These are phyloP conservation scores for Poecile montanus DNA, from an alignment of 2,797 vertebrate genomes.

Conservation along the genomic window DNA sequence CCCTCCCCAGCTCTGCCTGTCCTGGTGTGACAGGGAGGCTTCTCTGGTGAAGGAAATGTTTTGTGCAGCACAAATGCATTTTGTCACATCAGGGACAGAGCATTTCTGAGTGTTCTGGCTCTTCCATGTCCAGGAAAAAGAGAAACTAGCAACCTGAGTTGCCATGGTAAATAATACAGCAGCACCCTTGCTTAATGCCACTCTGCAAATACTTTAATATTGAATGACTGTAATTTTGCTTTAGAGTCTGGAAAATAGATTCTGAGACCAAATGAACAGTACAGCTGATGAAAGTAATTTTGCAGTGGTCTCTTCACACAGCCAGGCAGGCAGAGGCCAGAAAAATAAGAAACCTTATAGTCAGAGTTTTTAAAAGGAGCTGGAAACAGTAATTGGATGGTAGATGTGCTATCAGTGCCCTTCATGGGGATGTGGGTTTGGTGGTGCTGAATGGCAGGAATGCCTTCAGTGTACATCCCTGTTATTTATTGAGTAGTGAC, in stretches of 20 bases:
- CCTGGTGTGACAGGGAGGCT: neutral
- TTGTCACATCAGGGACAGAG: neutral
- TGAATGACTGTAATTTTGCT: slow-evolving; percentile 44
- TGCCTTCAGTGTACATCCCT: neutral
- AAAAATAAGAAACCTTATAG: neutral
- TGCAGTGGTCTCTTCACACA: neutral
- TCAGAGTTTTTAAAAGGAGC: neutral
- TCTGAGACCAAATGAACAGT: neutral
- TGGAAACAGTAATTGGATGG: neutral
- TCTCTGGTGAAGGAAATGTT: neutral
- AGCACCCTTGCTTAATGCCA: neutral
- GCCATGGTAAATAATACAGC: slow-evolving; percentile 35
- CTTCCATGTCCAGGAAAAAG: neutral
- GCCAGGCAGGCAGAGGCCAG: neutral
- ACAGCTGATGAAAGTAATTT: slow-evolving; percentile 24
- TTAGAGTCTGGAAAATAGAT: slow-evolving; percentile 26
- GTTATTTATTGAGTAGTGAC: slow-evolving; percentile 47
- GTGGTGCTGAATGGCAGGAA: neutral
- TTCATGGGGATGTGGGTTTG: slow-evolving; percentile 7
- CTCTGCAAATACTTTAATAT: slow-evolving; percentile 12
- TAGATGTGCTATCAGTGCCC: neutral
- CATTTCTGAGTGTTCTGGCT: neutral
- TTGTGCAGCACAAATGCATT: neutral
- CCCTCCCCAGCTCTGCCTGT: neutral
- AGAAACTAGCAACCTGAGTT: slow-evolving; percentile 28